Base-by-base conservation (phyloP, 1,140 invertebrate genomes). In the Phortica variegata region DNA sequence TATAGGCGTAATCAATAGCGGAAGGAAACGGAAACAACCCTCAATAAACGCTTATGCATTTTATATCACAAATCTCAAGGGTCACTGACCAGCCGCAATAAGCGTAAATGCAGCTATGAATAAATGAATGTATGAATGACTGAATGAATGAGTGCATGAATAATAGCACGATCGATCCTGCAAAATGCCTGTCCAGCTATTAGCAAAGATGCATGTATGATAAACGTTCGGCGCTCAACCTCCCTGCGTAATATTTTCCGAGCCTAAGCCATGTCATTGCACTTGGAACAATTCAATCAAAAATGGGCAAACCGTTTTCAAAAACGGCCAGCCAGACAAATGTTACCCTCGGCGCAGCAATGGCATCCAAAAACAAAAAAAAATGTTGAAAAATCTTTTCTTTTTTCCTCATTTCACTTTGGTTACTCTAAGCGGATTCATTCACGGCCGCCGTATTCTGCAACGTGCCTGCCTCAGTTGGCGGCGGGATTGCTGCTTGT, bases 271-370 rank as follows among this genome's bases (percentile, higher is more conserved):
- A n/a, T n/a, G 49, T 43, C 58, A 43, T 23, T 49, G 58, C 58
- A 53, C 49, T 63, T 58, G 55, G 55, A 50, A 54, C 58, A 61
- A 60, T 65, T 65, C 55, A 65, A 65, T 65, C 61, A 54, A 61
- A 26, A n/a, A n/a, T n/a, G n/a, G n/a, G n/a, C n/a, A n/a, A n/a
- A n/a, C n/a, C n/a, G 47, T 53, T 56, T 36, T 42, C 47, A 36
- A 31, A 8, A 12, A 8, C 29, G 12, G 29, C 7, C 29, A 12
- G 29, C 29, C 29, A 31, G 7, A 12, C 7, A 7, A 34, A 45
- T 38, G 34, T 49, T 42, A 47, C 26, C 18, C 33, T 39, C 38
- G 45, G 50, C 50, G 52, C 43, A 55, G 52, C 41, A 26, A 44
- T 33, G 23, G 32, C 34, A 43, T 32, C 16, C 26, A 29, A 17